Evolutionary conservation across 2,113 vertebrate species (phyloP), one percentile per base, ranked within the genome.

Genomic region (Mungos mungo): DNA sequence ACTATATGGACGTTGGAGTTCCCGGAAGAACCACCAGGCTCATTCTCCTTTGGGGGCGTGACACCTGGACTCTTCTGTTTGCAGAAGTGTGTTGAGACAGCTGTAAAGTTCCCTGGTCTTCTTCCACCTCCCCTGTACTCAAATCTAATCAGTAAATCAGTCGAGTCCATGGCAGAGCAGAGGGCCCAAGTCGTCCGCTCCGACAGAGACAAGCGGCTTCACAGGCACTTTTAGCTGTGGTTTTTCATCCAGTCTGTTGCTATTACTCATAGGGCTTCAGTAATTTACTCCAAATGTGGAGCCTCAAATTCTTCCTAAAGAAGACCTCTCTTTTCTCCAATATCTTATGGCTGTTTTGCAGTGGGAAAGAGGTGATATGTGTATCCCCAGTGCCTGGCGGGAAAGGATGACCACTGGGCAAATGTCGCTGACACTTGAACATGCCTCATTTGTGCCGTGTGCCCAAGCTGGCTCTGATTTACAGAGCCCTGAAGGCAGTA

Each of bases 1-100:
- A 18, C 4, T 3, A 21, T 21, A 4, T 0, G 0, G 11, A 9
- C 74, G 0, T 0, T 1, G 1, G 27, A 60, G 25, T 5, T 86
- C 52, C 19, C 8, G 3, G 7, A 29, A 74, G 86, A 25, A 21
- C 3, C 3, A 33, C 5, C 65, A 23, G 69, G 50, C 10, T 2
- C 2, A 0, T 27, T 66, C 81, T 41, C 27, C 47, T 68, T 13
- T 10, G 0, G 9, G 4, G n/a, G 31, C 27, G 21, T 23, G 23
- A 14, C 63, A n/a, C 7, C 5, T 3, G 7, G 50, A 25, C 13
- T 25, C 14, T 29, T 18, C 1, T 13, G 2, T 6, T 1, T 52
- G 60, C 33, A 71, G 45, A n/a, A 50, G 29, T n/a, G 4, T 8
- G 9, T 0, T 18, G 25, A 69, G n/a, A 65, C 3, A 7, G 13